Evolutionary conservation across 2,888 invertebrate genomes (phyloP), one percentile per base, ranked within the genome.

Genomic region (Digitonthophagus gazella): DNA sequence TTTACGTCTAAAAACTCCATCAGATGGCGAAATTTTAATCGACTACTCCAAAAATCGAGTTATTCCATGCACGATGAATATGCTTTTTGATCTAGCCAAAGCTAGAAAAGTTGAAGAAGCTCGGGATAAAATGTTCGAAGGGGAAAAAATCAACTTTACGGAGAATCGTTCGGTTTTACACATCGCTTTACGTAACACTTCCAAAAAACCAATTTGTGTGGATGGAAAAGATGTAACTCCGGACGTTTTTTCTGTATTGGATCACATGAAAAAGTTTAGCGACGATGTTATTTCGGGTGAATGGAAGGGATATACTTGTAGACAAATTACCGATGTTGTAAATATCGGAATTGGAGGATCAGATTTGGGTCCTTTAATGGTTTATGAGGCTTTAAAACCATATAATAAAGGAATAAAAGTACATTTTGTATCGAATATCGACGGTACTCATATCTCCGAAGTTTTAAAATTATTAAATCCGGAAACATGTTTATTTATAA

Each of bases 311-410:
- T 96, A 91, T 83, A 96, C 97, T 0, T 98, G 97, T 15, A 95
- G 97, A 84, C 83, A 91, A 70, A 98, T 99, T 71, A 96, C 95
- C 64, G 98, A 99, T 86, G 95, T 99, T 55, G 93, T 99, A 71
- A 99, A 99, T 83, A 99, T 99, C 83, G 99, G 99, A 71, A 99
- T 99, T 79, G 99, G 99, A 28, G 99, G 99, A 54, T 99, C 98
- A 0, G 99, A 99, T 86, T 87, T 99, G 80, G 99, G 99, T 1
- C 99, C 99, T 0, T 85, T 97, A 63, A 99, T 99, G 99, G 99
- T 98, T 58, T 98, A 98, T 0, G 99, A 99, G 84, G 97, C 98
- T 0, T 86, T 99, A 67, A 96, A 96, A 78, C 93, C 96, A 11
- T 97, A 92, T 79, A 92, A 91, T 75, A 88, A 91, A 76, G 96